Percentiles rank a stretch among this genome's conserved stretches.
Evolutionary conservation across 2,888 invertebrate species (phyloP).

Genomic region (Ophion ellenae): DNA sequence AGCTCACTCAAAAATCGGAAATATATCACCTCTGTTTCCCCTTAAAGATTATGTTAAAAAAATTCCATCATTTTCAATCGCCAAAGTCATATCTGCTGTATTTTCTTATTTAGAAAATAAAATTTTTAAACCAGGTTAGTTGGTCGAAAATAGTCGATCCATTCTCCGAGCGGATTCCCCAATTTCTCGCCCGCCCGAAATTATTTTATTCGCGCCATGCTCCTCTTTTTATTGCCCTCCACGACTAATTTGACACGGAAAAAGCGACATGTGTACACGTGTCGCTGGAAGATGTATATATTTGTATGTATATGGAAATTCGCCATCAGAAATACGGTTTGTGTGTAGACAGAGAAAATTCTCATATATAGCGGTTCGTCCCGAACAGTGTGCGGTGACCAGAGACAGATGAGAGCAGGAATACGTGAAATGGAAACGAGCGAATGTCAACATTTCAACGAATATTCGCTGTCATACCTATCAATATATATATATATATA

Average conservation of each 20-base stretch:
- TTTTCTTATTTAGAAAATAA: neutral
- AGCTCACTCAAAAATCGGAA: neutral
- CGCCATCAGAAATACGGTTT: conserved; percentile 29
- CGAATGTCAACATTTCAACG: conserved; percentile 64
- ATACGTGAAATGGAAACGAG: conserved; percentile 45
- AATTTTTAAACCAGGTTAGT: neutral
- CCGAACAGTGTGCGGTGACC: conserved; percentile 54
- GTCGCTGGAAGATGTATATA: conserved; percentile 13
- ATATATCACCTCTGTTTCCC: neutral
- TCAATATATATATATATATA: conserved; percentile 23
- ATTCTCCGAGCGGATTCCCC: neutral
- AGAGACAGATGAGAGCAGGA: conserved; percentile 30
- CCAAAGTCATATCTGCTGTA: neutral
- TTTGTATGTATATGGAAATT: conserved; percentile 34
- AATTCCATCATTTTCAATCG: neutral
- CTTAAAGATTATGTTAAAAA: neutral
- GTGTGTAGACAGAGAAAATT: conserved; percentile 42
- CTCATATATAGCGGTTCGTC: conserved; percentile 50
- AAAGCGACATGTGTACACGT: neutral
- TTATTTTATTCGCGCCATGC: neutral
- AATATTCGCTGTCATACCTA: conserved; percentile 55
- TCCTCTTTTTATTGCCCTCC: neutral
- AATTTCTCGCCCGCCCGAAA: neutral
- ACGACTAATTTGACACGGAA: conserved; percentile 28
- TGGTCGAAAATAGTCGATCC: neutral